phyloP scores from a whole-genome alignment of 2,888 invertebrate genomes.

The Xestoiulus laeticollis region DNA sequence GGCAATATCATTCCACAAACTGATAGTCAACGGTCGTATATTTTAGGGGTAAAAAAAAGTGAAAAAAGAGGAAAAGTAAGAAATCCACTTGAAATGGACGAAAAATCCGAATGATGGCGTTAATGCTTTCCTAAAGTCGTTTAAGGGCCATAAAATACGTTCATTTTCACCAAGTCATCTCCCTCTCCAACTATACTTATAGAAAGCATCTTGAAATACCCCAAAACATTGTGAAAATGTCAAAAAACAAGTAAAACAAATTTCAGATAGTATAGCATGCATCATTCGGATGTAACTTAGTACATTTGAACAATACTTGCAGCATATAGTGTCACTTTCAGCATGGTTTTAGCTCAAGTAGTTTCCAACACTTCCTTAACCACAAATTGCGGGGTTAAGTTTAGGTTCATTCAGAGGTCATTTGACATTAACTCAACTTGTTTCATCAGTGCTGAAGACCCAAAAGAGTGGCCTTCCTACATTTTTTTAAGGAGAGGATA shows the following conservation, averaged over 20 bases:
- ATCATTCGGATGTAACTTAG: not conserved
- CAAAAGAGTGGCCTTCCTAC: no score
- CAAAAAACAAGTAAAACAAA: not conserved
- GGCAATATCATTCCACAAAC: not conserved
- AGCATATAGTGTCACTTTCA: not conserved
- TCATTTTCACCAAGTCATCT: not conserved
- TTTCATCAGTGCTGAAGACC: no score
- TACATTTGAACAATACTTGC: not conserved
- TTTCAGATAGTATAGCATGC: not conserved
- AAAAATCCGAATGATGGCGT: slow-evolving; percentile 24
- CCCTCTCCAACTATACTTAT: not conserved
- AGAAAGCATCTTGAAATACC: not conserved
- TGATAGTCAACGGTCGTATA: slow-evolving; percentile 5
- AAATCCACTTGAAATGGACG: slow-evolving; percentile 13
- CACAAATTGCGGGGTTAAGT: not conserved
- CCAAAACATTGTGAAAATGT: not conserved
- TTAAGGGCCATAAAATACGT: not conserved
- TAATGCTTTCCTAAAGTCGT: slow-evolving; percentile 15
- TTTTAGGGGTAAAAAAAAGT: not conserved
- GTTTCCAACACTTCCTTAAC: not conserved
- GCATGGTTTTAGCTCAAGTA: not conserved
- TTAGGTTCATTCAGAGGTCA: no score
- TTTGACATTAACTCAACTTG: no score
- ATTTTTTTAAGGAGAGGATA: no score
- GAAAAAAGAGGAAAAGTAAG: slow-evolving; percentile 3